Base-by-base conservation (phyloP, 1,140 invertebrate species). In the Chrysomallon squamiferum region DNA sequence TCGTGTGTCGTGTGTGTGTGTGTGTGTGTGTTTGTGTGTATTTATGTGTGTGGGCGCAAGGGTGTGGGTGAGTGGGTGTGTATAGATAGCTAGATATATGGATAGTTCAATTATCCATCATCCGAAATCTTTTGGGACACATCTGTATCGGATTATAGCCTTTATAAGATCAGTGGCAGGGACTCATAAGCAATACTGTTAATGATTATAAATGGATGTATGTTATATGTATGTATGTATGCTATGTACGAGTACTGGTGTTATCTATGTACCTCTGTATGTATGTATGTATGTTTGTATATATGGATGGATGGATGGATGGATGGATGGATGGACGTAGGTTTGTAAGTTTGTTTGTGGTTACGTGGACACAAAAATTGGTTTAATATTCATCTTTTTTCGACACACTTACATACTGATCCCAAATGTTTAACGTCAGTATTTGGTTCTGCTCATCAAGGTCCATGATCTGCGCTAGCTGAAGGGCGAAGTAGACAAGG, bases 361-460 rank as follows among this genome's bases (percentile, higher is more conserved):
- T n/a, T n/a, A n/a, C n/a, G n/a, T n/a, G n/a, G n/a, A n/a, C n/a
- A n/a, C n/a, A n/a, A n/a, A n/a, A n/a, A n/a, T n/a, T n/a, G n/a
- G n/a, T n/a, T n/a, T n/a, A n/a, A n/a, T n/a, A n/a, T n/a, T n/a
- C n/a, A n/a, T n/a, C n/a, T n/a, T n/a, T n/a, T n/a, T n/a, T n/a
- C n/a, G n/a, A n/a, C n/a, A n/a, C n/a, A 67, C 72, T 76, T 69
- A 79, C 77, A 60, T 74, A 76, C 59, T 65, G 20, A 59, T 61
- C 56, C 77, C 77, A 79, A 9, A 64, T 59, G 50, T 73, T 79
- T 11, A 68, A 66, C 22, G 71, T 77, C 2, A 79, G 67, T 11
- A 79, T 71, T 58, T 79, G 77, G 56, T 78, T 72, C 43, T 76
- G 75, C 50, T 79, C 77, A 52, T 79, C 76, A n/a, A 81, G 61